Evolutionary conservation across 1,140 invertebrate genomes (phyloP), one percentile per base, ranked within the genome.

Genomic region (Leptinotarsa defecta): DNA sequence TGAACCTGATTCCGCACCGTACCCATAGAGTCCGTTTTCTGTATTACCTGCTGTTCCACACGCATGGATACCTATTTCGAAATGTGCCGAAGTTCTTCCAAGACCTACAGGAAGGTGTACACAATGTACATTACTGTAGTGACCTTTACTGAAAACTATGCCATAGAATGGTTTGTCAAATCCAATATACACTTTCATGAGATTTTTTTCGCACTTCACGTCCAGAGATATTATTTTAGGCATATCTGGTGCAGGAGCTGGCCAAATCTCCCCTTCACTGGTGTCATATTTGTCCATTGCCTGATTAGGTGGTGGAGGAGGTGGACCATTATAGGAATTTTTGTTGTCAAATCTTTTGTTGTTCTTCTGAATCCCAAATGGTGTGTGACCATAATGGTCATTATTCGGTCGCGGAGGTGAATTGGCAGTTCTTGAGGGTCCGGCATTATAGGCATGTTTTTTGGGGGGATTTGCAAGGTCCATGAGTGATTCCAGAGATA

Each of bases 81-180:
- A 97, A 73, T 94, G 96, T 17, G 95, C 93, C 15, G 94, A 94
- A 4, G 92, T 91, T 75, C 94, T 90, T 0, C 96, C 96, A 43
- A 95, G 84, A 1, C 95, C 95, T 2, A 95, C 94, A 2, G 95
- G 95, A 68, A 98, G 84, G 85, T 98, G 95, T 1, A 97, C 94
- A 81, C 96, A 98, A 84, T 96, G 94, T 17, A 94, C 90, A 82
- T 97, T 96, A 80, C 94, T 95, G 86, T 96, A 96, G 84, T 96
- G 94, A 15, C 95, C 95, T 85, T 96, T 96, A 71, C 94, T 95
- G 87, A 97, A 98, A 43, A 98, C 94, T 73, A 97, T 96, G 4
- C 96, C 96, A 81, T 95, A 96, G 88, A 98, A 98, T 2, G 96
- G 95, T 83, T 96, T 94, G 81, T 98, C 96, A 82, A 98, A 97